Conservation (phyloP, 2,888 invertebrate species). For the Drosophila parthenogenetica region DNA sequence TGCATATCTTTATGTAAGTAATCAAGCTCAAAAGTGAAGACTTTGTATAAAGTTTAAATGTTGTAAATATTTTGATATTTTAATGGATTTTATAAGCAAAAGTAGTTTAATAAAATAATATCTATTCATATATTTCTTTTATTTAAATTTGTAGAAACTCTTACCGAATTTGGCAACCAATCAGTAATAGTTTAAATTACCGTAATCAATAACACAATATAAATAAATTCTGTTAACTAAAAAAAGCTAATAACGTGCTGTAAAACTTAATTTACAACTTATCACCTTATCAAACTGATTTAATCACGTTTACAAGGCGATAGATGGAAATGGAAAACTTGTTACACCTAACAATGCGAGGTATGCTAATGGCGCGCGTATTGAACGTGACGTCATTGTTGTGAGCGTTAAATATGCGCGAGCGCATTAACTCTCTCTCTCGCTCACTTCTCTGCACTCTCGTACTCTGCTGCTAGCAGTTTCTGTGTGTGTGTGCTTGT, state of each 20-base stretch:
- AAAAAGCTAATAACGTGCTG: not conserved
- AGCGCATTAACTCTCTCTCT: conserved; percentile 55
- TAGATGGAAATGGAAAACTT: not conserved
- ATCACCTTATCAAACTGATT: conserved; percentile 2
- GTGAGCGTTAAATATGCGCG: conserved; percentile 52
- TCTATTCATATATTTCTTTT: too few relatives aligned
- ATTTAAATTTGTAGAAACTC: too few relatives aligned
- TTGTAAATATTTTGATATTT: too few relatives aligned
- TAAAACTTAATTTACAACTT: conserved; percentile 2
- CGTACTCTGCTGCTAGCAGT: conserved; percentile 13
- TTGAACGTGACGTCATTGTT: conserved; percentile 50
- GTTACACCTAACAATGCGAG: not conserved
- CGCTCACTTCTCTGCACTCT: conserved; percentile 11
- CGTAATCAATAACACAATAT: too few relatives aligned
- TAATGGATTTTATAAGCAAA: too few relatives aligned
- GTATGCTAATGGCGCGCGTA: not conserved
- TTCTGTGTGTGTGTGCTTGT: conserved; percentile 1
- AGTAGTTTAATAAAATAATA: too few relatives aligned
- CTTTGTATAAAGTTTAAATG: not conserved
- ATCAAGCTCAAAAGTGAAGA: not conserved
- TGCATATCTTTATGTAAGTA: not conserved
- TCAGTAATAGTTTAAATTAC: too few relatives aligned
- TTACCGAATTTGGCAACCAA: too few relatives aligned
- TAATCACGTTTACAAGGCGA: conserved; percentile 1
- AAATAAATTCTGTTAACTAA: too few relatives aligned